phyloP scores from a whole-genome alignment of 2,113 vertebrate genomes.

The Melospiza melodia region DNA sequence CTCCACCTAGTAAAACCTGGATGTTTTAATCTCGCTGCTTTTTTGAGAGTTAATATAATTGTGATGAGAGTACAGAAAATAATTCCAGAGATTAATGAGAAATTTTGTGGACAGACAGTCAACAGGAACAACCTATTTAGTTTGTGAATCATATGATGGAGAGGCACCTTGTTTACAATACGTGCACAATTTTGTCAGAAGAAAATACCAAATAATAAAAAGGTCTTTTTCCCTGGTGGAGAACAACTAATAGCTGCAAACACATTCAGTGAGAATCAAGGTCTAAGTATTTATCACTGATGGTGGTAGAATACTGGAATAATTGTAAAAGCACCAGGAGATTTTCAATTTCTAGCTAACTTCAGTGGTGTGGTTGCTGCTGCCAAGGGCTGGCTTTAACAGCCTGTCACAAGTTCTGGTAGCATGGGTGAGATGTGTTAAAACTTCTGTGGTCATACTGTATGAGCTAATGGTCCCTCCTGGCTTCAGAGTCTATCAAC shows the following conservation, averaged over 20 bases:
- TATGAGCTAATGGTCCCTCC: slow-evolving; percentile 38
- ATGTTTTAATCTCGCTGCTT: background rate
- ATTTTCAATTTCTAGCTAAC: background rate
- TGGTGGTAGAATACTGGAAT: background rate
- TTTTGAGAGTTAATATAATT: background rate
- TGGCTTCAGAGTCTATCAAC: slow-evolving; percentile 34
- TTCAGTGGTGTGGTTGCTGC: background rate
- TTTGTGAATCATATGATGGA: background rate
- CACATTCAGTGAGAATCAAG: background rate
- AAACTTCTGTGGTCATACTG: slow-evolving; percentile 14
- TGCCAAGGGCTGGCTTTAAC: background rate
- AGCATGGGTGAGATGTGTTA: background rate
- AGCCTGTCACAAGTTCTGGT: background rate
- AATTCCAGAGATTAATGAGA: background rate
- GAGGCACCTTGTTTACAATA: background rate
- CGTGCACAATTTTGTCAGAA: background rate
- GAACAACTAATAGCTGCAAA: background rate
- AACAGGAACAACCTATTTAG: background rate
- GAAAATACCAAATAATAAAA: background rate
- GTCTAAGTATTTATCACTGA: background rate
- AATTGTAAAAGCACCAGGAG: background rate
- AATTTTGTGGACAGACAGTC: background rate
- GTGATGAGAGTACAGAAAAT: background rate
- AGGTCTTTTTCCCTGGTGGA: background rate
- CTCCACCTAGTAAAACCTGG: background rate